These are phyloP conservation scores for Clarias platycephalus DNA, from an alignment of 2,797 vertebrate genomes.

Conservation along the genomic window DNA sequence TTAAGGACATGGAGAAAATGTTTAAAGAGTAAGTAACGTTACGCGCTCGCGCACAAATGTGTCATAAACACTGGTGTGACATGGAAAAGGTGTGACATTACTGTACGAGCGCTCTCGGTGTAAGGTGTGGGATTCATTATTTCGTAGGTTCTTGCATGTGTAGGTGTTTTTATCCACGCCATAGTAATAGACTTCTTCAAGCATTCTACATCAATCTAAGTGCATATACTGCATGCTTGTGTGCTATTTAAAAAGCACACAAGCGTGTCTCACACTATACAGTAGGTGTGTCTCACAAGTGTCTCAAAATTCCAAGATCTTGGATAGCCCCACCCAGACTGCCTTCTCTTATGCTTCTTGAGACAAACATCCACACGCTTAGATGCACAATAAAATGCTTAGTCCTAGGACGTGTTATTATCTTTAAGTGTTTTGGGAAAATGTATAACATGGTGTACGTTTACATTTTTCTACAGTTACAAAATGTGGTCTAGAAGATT, in stretches of 20 bases:
- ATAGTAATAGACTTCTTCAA: not conserved
- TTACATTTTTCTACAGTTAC: not conserved
- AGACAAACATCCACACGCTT: not conserved
- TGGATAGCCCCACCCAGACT: conserved; percentile 39
- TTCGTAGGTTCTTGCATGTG: not conserved
- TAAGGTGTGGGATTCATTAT: not conserved
- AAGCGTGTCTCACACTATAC: not conserved
- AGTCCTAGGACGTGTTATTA: not conserved
- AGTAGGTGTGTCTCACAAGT: conserved; percentile 18
- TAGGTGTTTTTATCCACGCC: not conserved
- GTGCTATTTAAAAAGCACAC: not conserved
- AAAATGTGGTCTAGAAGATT: not conserved
- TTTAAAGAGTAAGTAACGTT: conserved; percentile 85
- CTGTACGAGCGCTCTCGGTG: not conserved
- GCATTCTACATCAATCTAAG: not conserved
- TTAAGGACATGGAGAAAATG: conserved; percentile 93
- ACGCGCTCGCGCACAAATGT: not conserved
- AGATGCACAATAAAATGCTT: not conserved
- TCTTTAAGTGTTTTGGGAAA: not conserved
- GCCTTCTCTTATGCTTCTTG: not conserved
- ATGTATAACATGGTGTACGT: not conserved
- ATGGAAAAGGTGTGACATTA: not conserved
- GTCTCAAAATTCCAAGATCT: conserved; percentile 34
- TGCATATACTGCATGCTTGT: not conserved
- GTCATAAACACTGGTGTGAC: not conserved